Base-by-base conservation (phyloP, 2,113 vertebrate species). In the Cyanoramphus novaezelandiae region DNA sequence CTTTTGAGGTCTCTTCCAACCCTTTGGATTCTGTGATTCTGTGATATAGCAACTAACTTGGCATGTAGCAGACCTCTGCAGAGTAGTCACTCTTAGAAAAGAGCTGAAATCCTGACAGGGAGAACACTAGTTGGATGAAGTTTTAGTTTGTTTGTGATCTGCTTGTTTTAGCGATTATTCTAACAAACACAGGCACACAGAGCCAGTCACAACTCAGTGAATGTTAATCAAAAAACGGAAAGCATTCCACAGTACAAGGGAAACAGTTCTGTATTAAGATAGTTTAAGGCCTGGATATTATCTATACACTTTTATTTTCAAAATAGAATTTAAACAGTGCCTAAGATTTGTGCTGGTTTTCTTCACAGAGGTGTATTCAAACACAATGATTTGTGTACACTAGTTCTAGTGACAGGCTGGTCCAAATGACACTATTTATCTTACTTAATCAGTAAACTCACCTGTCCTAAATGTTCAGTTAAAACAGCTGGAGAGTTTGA, bases 371-470 rank as follows among this genome's bases (percentile, higher is more conserved):
- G 18, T 49, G 12, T 88, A 78, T 90, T 86, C 68, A 83, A 46
- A 33, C 25, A 21, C 33, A 60, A 81, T 59, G 28, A 93, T 92
- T 92, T 69, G 47, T 23, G 33, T 46, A 78, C 23, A n/a, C 7
- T 13, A 85, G 17, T 50, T 67, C 28, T 53, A 90, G 39, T 62
- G 47, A 8, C 1, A 0, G 46, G 11, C 37, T 93, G 55, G 46
- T 90, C n/a, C 92, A 95, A 93, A 78, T 68, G 24, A 53, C 60
- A 68, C 50, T 63, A 92, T 93, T 90, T 90, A 81, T 92, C 80
- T 92, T 60, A 84, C 72, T 84, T 92, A 92, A 90, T 92, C 82
- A 67, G 80, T 39, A 88, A 93, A 84, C 14, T 33, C 76, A 93
- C 76, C 75, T 95, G 82, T 86, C 79, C 55, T 60, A 80, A 92